Evolutionary conservation across 2,113 vertebrate species (phyloP).

Genomic region (Isurus oxyrinchus): DNA sequence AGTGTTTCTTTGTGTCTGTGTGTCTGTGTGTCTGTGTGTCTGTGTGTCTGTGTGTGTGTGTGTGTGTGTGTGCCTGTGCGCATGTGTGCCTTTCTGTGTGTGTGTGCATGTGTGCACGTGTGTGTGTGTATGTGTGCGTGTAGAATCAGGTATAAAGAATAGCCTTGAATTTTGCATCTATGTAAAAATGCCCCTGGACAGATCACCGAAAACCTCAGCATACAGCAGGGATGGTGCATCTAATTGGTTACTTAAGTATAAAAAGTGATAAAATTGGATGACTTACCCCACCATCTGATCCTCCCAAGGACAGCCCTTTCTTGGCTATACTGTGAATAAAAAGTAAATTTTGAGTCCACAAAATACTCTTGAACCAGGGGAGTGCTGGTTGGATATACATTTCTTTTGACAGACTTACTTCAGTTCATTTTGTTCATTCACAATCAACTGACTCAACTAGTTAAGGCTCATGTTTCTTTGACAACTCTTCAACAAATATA

Average conservation of each 20-base stretch:
- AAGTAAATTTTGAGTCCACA: not conserved
- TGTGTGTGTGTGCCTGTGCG: no score
- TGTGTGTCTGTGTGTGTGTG: no score
- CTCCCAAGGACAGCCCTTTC: slow-evolving; percentile 79
- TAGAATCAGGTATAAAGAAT: not conserved
- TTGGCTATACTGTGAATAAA: slow-evolving; percentile 72
- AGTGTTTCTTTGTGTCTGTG: no score
- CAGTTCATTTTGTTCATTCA: not conserved
- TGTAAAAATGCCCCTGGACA: not conserved
- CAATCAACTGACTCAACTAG: not conserved
- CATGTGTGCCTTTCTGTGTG: no score
- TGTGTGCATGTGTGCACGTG: no score
- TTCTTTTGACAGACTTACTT: not conserved
- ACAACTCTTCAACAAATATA: not conserved
- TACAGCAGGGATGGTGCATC: not conserved
- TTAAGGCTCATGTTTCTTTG: not conserved
- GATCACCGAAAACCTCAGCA: not conserved
- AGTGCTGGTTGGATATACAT: not conserved
- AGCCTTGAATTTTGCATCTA: not conserved
- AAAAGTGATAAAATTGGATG: not conserved
- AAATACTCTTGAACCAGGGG: not conserved
- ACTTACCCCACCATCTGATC: slow-evolving; percentile 96
- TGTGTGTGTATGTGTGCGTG: not conserved
- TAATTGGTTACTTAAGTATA: not conserved
- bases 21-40: no score